Percentiles rank a stretch among this genome's conserved stretches.
Conservation (phyloP, 2,113 vertebrate genomes). For the Syngnathus scovelli region DNA sequence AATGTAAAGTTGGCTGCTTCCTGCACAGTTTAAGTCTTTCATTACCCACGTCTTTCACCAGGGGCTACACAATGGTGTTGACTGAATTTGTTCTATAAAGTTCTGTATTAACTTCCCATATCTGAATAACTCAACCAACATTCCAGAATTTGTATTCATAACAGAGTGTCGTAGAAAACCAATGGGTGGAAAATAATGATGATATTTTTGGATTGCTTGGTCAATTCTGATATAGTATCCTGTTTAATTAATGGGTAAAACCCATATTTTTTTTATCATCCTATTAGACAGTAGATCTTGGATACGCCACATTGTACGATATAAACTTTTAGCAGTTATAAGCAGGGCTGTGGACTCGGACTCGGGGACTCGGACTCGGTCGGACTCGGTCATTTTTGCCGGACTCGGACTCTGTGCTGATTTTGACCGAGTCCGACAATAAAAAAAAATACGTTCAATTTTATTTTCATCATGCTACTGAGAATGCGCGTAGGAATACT, state of each 20-base stretch:
- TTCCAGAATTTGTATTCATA: neutral
- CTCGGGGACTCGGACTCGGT: no score
- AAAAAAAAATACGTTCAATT: no score
- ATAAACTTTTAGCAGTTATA: constrained; percentile 1
- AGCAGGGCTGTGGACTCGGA: no score
- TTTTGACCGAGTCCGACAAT: no score
- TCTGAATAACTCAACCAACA: neutral
- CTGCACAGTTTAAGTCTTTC: neutral
- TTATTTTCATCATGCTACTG: no score
- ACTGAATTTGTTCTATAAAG: neutral
- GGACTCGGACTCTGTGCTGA: no score
- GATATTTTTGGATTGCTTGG: neutral
- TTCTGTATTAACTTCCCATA: neutral
- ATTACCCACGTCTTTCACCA: neutral
- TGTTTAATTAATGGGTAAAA: neutral
- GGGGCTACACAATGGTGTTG: neutral
- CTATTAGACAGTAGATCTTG: neutral
- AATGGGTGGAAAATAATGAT: neutral
- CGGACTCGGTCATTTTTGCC: no score
- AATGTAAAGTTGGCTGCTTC: constrained; percentile 6
- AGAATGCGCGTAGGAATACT: no score
- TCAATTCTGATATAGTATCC: neutral
- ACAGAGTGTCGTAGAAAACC: neutral
- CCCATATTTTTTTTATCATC: neutral
- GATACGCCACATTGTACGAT: neutral